Conservation (phyloP, 1,140 invertebrate species). For the Mya arenaria region DNA sequence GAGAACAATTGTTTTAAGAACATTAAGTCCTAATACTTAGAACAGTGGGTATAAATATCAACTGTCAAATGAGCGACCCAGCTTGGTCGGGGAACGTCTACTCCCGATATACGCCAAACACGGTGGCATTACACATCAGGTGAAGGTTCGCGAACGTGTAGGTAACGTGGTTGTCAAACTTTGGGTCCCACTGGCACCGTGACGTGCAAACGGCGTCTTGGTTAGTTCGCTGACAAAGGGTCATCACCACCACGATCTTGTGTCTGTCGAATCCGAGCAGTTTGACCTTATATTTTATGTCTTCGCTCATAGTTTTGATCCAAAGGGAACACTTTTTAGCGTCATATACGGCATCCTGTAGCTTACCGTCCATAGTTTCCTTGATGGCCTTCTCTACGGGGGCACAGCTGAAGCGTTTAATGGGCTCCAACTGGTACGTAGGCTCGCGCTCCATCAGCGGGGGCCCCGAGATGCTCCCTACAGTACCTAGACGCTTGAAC, state of each 20-base stretch:
- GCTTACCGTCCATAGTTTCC: conserved; percentile 48
- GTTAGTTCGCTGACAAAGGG: conserved; percentile 69
- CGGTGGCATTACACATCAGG: conserved; percentile 77
- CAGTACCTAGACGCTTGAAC: neutral
- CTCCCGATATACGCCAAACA: conserved; percentile 77
- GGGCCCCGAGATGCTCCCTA: neutral
- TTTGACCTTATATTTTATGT: conserved; percentile 73
- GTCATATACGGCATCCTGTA: conserved; percentile 61
- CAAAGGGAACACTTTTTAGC: conserved; percentile 51
- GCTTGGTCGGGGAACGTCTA: too few relatives aligned
- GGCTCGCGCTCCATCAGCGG: conserved; percentile 81
- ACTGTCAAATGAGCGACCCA: too few relatives aligned
- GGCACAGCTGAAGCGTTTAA: conserved; percentile 45
- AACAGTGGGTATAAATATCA: too few relatives aligned
- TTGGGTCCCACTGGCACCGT: conserved; percentile 74
- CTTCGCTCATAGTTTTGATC: conserved; percentile 70
- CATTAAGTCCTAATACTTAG: too few relatives aligned
- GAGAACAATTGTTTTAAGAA: too few relatives aligned
- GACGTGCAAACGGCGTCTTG: conserved; percentile 71
- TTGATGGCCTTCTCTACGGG: conserved; percentile 59
- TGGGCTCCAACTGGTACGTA: conserved; percentile 73
- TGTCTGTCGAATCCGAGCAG: conserved; percentile 72
- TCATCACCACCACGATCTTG: conserved; percentile 72
- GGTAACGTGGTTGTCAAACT: conserved; percentile 71
- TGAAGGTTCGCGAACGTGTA: conserved; percentile 70